Percentiles rank a stretch among this genome's conserved stretches.
Evolutionary conservation across 2,888 invertebrate genomes (phyloP).

Genomic region (Cotesia congregata): DNA sequence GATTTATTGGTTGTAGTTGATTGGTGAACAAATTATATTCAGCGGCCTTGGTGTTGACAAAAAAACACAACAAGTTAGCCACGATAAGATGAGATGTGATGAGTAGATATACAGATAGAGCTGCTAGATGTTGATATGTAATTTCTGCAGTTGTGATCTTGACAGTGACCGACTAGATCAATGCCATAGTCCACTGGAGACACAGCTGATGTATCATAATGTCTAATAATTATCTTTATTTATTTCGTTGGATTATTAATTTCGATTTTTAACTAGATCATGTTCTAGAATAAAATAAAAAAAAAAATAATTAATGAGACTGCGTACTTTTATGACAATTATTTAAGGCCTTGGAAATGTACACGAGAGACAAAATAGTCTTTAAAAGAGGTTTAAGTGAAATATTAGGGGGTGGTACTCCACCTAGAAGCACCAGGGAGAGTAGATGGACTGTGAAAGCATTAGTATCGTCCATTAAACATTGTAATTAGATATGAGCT

Average conservation of each 20-base stretch:
- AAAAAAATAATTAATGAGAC: background rate
- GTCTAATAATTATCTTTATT: background rate
- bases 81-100: background rate
- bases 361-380: constrained; percentile 8
- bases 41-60: background rate
- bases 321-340: background rate
- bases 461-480: constrained; percentile 38
- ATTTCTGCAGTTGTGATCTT: constrained; percentile 52
- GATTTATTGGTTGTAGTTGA: background rate
- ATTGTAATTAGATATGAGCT: constrained; percentile 40
- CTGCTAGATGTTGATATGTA: background rate
- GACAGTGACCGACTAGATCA: constrained; percentile 59
- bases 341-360: background rate
- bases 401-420: constrained; percentile 27
- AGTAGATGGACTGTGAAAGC: constrained; percentile 21
- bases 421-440: constrained; percentile 17
- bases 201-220: constrained; percentile 28
- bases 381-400: constrained; percentile 12
- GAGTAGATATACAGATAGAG: background rate
- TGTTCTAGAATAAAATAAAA: background rate
- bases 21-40: background rate
- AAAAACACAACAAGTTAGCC: background rate
- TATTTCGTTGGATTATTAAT: background rate
- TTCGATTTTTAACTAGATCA: background rate
- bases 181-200: constrained; percentile 45